These are phyloP conservation scores for Semotilus atromaculatus DNA, from an alignment of 2,797 vertebrate genomes.

Conservation along the genomic window DNA sequence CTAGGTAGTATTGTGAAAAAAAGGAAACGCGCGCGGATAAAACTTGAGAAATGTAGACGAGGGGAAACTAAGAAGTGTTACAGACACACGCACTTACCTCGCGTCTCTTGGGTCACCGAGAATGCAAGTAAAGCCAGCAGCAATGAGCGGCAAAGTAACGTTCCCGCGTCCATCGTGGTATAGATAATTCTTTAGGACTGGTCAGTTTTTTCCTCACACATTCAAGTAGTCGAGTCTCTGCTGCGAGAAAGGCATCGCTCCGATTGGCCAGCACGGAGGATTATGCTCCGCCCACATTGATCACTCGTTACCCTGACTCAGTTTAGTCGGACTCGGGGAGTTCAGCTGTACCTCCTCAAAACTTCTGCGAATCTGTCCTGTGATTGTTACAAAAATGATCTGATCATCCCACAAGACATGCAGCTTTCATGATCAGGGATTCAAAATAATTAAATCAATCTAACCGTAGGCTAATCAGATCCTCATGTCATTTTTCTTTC, in stretches of 20 bases:
- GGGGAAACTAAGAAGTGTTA: conserved; percentile 6
- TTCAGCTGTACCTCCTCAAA: not conserved
- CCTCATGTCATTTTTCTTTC: not conserved
- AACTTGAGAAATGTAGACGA: conserved; percentile 38
- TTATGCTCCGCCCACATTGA: conserved; percentile 47
- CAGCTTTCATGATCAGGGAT: not conserved
- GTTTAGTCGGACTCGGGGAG: not conserved
- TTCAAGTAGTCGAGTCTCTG: conserved; percentile 58
- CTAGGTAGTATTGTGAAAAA: conserved; percentile 46
- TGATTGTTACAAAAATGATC: not conserved
- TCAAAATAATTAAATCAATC: not conserved
- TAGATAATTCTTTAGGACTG: conserved; percentile 38
- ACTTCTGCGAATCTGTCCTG: not conserved
- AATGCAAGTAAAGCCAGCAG: conserved; percentile 35
- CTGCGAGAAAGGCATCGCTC: conserved; percentile 36
- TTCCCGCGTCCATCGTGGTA: conserved; percentile 40
- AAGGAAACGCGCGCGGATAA: conserved; percentile 25
- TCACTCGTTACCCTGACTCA: conserved; percentile 10
- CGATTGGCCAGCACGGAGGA: conserved; percentile 54
- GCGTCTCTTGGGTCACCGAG: conserved; percentile 12
- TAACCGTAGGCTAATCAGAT: not conserved
- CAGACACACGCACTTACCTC: conserved; percentile 31
- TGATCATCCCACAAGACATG: not conserved
- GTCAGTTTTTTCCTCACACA: conserved; percentile 54
- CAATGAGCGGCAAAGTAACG: conserved; percentile 34